phyloP scores from a whole-genome alignment of 1,140 invertebrate species.

The Drosophila repleta region DNA sequence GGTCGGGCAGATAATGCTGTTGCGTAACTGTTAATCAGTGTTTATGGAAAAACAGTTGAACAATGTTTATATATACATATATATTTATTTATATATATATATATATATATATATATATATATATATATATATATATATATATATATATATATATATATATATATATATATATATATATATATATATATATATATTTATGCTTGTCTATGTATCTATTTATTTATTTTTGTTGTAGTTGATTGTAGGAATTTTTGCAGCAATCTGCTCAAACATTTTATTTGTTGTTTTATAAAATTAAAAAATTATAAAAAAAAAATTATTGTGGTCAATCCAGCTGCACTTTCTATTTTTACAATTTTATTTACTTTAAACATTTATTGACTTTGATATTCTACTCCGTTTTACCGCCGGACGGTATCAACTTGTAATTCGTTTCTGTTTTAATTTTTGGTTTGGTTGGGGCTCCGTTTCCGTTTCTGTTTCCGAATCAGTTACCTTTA shows the following conservation, averaged over 20 bases:
- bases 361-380: slow-evolving; percentile 33
- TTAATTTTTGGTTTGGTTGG: slow-evolving; percentile 1
- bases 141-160: not conserved
- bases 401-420: slow-evolving; percentile 38
- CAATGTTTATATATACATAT: slow-evolving; percentile 40
- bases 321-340: not conserved
- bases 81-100: slow-evolving; percentile 4
- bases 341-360: not conserved
- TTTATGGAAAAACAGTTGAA: slow-evolving; percentile 55
- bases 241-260: slow-evolving; percentile 66
- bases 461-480: not conserved
- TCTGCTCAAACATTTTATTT: slow-evolving; percentile 43
- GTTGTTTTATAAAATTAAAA: slow-evolving; percentile 13
- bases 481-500: not conserved
- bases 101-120: not conserved
- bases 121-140: not conserved
- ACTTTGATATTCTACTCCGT: slow-evolving; percentile 16
- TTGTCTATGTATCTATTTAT: slow-evolving; percentile 30
- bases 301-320: slow-evolving; percentile 10
- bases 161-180: not conserved
- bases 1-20: not conserved
- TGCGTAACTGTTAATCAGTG: slow-evolving; percentile 24
- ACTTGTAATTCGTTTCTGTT: slow-evolving; percentile 17
- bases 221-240: slow-evolving; percentile 43
- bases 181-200: slow-evolving; percentile 16